These are phyloP conservation scores for Acanthiza pusilla DNA, from an alignment of 2,797 vertebrate species.

Conservation along the genomic window DNA sequence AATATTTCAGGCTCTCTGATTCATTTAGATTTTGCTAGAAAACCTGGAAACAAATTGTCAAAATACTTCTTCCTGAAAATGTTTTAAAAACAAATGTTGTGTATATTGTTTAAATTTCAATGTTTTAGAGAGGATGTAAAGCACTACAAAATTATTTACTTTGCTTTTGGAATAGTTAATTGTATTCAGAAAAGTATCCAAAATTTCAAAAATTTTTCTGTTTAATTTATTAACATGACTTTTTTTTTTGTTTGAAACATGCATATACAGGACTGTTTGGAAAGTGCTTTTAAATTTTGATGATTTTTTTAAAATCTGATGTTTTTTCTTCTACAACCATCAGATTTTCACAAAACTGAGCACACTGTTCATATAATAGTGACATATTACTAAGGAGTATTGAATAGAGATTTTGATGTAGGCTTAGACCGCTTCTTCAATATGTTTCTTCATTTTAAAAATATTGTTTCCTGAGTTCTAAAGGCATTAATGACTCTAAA, in stretches of 20 bases:
- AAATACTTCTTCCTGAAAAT: background rate
- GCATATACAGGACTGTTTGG: background rate
- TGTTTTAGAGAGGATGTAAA: background rate
- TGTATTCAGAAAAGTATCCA: background rate
- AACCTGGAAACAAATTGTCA: background rate
- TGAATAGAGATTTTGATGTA: background rate
- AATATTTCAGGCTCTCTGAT: background rate
- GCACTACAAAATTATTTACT: background rate
- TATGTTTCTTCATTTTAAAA: background rate
- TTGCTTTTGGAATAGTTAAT: background rate
- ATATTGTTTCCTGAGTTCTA: background rate
- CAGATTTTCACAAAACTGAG: background rate
- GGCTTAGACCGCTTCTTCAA: background rate
- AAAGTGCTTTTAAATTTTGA: background rate
- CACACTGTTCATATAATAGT: background rate
- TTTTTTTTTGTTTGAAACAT: background rate
- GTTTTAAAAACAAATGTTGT: background rate
- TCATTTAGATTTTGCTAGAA: background rate
- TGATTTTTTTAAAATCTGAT: background rate
- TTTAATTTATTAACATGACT: background rate
- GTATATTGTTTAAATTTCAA: background rate
- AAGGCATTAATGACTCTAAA: background rate
- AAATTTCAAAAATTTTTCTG: background rate
- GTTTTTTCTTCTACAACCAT: background rate
- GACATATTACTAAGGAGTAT: too few relatives aligned